These are phyloP conservation scores for Agelas oroides DNA, from an alignment of 37 sponge, comb jelly and placozoan genomes.

Conservation along the genomic window DNA sequence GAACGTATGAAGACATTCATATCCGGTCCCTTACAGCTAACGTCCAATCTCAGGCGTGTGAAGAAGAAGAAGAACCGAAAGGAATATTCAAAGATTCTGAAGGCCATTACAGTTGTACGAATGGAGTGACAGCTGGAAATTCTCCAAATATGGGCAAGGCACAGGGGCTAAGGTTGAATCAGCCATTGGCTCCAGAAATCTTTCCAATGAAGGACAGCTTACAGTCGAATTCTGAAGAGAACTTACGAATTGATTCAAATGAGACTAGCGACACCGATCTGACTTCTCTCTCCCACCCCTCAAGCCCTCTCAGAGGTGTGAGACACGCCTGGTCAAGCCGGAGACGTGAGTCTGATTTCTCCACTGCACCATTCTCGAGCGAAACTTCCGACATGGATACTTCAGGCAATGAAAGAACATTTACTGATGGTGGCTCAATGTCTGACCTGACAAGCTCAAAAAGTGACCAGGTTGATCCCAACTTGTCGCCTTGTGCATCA, in stretches of 20 bases:
- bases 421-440: constrained; percentile 1
- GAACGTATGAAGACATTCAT: neutral
- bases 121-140: too few relatives aligned
- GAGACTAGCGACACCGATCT: constrained; percentile 54
- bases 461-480: neutral
- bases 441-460: neutral
- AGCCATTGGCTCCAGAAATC: too few relatives aligned
- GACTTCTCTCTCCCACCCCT: neutral
- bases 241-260: constrained; percentile 20
- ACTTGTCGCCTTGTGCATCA: neutral
- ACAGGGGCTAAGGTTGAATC: too few relatives aligned
- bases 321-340: constrained; percentile 10
- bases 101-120: too few relatives aligned
- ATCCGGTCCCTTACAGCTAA: constrained; percentile 46
- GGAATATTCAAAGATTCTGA: too few relatives aligned
- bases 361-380: constrained; percentile 74
- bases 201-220: too few relatives aligned
- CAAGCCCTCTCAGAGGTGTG: neutral
- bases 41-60: neutral
- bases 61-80: neutral
- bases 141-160: too few relatives aligned
- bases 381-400: constrained; percentile 83
- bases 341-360: constrained; percentile 56
- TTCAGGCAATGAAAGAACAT: constrained; percentile 60
- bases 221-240: constrained; percentile 16